Base-by-base conservation (phyloP, 2,888 invertebrate genomes). In the Caenorhabditis japonica region DNA sequence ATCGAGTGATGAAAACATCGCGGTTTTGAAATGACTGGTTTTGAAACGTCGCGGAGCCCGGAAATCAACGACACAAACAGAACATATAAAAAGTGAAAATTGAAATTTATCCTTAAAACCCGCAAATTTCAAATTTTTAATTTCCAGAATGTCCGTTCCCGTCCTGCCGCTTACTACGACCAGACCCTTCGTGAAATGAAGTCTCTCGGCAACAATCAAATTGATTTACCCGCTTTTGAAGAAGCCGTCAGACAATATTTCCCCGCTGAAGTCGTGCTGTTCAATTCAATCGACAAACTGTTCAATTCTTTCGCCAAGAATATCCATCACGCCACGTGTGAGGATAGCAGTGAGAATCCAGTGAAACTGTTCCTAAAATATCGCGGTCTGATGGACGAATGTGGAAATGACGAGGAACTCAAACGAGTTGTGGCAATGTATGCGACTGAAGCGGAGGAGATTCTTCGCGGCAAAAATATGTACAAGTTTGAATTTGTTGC, bases 251-350 rank as follows among this genome's bases (percentile, higher is more conserved):
- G 76, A 15, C 52, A 49, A 5, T 27, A 43, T 10, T 72, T 64
- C 43, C 59, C 60, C 12, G 66, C 49, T 36, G 66, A 66, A n/a
- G 27, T 34, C 4, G 4, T n/a, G 10, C 92, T 94, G 39, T 94
- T 94, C 4, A 99, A 97, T 89, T 97, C 97, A 46, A 91, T 99
- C 85, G 99, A 99, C 89, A 95, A 95, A 89, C 92, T 91, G 4
- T 93, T 95, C 3, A 92, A 92, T 46, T 93, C 93, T 82, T 92
- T 93, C 34, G 94, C 94, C 1, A 90, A 94, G 87, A 93, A 96
- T 92, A 90, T 97, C 80, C 96, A 97, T 88, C 94, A 51, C 3
- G 51, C 56, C 15, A 44, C 95, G 89, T 92, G 95, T 87, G 95
- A 94, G 2, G 92, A 93, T 3, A 97, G 97, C 89, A 92, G 94